phyloP scores from a whole-genome alignment of 2,888 invertebrate species.

The Gryllus longicercus region DNA sequence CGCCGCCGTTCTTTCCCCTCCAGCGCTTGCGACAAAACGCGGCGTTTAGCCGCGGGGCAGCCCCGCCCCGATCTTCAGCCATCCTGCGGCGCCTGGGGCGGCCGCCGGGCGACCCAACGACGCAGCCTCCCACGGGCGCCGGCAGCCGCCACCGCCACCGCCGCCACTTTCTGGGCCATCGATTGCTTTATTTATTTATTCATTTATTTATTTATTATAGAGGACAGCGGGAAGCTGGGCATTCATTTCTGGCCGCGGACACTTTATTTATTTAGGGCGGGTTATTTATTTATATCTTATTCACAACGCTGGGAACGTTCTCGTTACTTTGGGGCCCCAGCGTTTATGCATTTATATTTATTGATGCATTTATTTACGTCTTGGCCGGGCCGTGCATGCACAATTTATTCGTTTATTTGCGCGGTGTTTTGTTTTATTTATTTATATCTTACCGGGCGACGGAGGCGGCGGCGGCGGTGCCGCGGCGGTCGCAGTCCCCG shows the following conservation, averaged over 20 bases:
- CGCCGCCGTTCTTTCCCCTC: too few species aligned
- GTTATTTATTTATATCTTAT: conserved; percentile 17
- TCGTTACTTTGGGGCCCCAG: not conserved
- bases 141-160: not conserved
- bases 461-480: not conserved
- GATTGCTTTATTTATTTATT: conserved; percentile 17
- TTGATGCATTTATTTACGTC: conserved; percentile 8
- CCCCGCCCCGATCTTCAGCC: too few species aligned
- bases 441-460: conserved; percentile 17
- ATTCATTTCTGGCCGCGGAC: conserved; percentile 9
- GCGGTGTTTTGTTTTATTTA: conserved; percentile 1
- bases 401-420: conserved; percentile 17
- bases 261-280: conserved; percentile 7
- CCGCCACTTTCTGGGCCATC: not conserved
- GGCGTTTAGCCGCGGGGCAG: too few species aligned
- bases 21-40: too few species aligned
- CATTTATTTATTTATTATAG: conserved; percentile 17
- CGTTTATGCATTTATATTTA: conserved; percentile 17
- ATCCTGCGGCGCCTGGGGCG: too few species aligned
- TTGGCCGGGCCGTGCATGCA: not conserved
- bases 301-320: conserved; percentile 1
- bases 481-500: too few species aligned
- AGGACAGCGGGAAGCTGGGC: conserved; percentile 10
- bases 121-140: not conserved
- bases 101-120: too few species aligned